Percentiles rank a stretch among this genome's conserved stretches.
These are phyloP conservation scores for Microctonus aethiopoides DNA, from an alignment of 2,888 invertebrate genomes.

Conservation along the genomic window DNA sequence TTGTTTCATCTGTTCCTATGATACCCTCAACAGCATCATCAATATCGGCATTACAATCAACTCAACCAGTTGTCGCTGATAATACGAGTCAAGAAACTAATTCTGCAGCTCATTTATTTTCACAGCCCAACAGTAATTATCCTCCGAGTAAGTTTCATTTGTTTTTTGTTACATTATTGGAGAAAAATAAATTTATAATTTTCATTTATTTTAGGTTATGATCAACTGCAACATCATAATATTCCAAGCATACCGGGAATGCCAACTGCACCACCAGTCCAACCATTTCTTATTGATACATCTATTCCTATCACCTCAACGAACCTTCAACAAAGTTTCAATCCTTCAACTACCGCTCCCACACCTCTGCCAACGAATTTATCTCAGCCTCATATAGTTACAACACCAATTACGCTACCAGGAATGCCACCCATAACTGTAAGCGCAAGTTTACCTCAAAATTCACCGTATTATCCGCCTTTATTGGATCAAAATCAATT, in stretches of 20 bases:
- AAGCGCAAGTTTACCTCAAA: slow-evolving; percentile 76
- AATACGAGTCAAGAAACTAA: slow-evolving; percentile 67
- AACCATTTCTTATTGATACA: slow-evolving; percentile 34
- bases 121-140: slow-evolving; percentile 45
- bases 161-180: neutral
- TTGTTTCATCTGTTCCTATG: slow-evolving; percentile 36
- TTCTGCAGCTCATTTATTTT: slow-evolving; percentile 51
- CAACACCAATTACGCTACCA: slow-evolving; percentile 78
- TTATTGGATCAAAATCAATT: slow-evolving; percentile 51
- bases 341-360: slow-evolving; percentile 48
- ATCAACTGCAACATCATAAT: slow-evolving; percentile 43
- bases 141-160: slow-evolving; percentile 47
- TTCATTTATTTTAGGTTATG: slow-evolving; percentile 43
- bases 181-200: slow-evolving; percentile 13
- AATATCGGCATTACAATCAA: slow-evolving; percentile 31
- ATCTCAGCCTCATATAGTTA: slow-evolving; percentile 65
- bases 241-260: slow-evolving; percentile 63
- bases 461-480: slow-evolving; percentile 54
- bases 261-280: slow-evolving; percentile 55
- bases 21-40: slow-evolving; percentile 25
- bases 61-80: slow-evolving; percentile 71
- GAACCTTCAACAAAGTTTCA: slow-evolving; percentile 44
- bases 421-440: slow-evolving; percentile 86
- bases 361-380: slow-evolving; percentile 58
- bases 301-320: slow-evolving; percentile 30